Percentiles rank a stretch among this genome's conserved stretches.
phyloP scores from a whole-genome alignment of 2,113 vertebrate species.

The Oxygymnocypris stewartii region DNA sequence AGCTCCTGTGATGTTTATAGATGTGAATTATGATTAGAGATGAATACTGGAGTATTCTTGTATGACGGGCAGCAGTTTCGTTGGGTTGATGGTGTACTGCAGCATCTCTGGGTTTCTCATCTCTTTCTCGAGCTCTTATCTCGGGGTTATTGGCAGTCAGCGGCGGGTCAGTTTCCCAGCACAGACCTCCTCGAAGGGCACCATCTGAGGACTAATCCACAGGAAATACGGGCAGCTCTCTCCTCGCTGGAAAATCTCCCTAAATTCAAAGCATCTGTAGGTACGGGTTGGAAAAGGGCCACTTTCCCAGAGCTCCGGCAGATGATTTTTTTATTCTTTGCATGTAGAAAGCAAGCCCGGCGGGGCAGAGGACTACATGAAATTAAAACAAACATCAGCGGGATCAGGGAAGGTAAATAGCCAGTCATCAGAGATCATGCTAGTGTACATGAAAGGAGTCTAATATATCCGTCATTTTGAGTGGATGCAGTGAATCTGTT shows the following conservation, averaged over 20 bases:
- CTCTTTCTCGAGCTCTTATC: neutral
- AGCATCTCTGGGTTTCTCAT: neutral
- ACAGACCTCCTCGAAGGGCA: conserved; percentile 74
- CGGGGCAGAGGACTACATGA: conserved; percentile 63
- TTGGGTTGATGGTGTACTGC: neutral
- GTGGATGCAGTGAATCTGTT: conserved; percentile 23
- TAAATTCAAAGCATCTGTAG: conserved; percentile 80
- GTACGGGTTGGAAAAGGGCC: conserved; percentile 39
- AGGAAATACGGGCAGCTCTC: conserved; percentile 77
- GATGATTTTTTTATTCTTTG: conserved; percentile 73
- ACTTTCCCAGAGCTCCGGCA: conserved; percentile 71
- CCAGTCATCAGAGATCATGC: conserved; percentile 66
- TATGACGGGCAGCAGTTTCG: too few relatives aligned
- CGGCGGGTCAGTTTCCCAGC: conserved; percentile 78
- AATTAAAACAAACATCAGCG: conserved; percentile 76
- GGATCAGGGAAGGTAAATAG: conserved; percentile 72
- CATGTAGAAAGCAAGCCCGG: conserved; percentile 68
- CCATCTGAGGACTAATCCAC: conserved; percentile 75
- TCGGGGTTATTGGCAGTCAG: conserved; percentile 61
- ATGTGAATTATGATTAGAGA: neutral
- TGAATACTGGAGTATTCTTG: too few relatives aligned
- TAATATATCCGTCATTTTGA: conserved; percentile 62
- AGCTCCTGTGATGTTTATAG: neutral
- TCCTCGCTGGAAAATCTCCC: conserved; percentile 66
- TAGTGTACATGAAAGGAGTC: conserved; percentile 63